Base-by-base conservation (phyloP, 2,113 vertebrate genomes). In the Agelaius phoeniceus region DNA sequence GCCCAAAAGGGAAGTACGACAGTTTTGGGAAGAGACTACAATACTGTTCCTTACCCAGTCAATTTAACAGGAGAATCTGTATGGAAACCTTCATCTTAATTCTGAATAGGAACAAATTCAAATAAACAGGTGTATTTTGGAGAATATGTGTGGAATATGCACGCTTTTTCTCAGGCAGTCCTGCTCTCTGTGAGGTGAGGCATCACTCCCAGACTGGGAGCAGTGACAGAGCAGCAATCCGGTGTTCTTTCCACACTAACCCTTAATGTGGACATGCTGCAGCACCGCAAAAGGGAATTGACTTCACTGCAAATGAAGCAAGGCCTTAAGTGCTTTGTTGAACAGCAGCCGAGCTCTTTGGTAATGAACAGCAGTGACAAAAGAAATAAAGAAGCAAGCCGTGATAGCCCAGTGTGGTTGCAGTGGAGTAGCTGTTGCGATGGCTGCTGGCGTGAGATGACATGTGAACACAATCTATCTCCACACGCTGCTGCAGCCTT, bases 301-400 rank as follows among this genome's bases (percentile, higher is more conserved):
- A 85, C 87, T 96, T 63, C 67, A 33, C 75, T 89, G 71, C 93
- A 95, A 91, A 94, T 87, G 82, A 93, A 94, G 84, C 71, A 93
- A 84, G 72, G 89, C 78, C 81, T 80, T 96, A 96, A 96, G 95
- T 96, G 96, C 91, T 96, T 95, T 96, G 93, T 79, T 97, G 94
- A 96, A 95, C 91, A 95, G 91, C 84, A 93, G 93, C 95, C 78
- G 89, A 96, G 89, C 87, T 96, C 78, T 94, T 96, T 83, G 93
- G 74, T 96, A 95, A 94, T 94, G 93, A 96, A 67, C 78, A 87
- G 54, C 75, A 84, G 67, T 84, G 93, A 94, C 93, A 96, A 87
- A 96, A 95, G 80, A 93, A 91, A 94, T 93, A 54, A 58, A 75
- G 89, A 66, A 93, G 87, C 62, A 55, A 88, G 90, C 86, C 6